Evolutionary conservation across 2,113 vertebrate species (phyloP).

Genomic region (Telmatochromis brichardi): DNA sequence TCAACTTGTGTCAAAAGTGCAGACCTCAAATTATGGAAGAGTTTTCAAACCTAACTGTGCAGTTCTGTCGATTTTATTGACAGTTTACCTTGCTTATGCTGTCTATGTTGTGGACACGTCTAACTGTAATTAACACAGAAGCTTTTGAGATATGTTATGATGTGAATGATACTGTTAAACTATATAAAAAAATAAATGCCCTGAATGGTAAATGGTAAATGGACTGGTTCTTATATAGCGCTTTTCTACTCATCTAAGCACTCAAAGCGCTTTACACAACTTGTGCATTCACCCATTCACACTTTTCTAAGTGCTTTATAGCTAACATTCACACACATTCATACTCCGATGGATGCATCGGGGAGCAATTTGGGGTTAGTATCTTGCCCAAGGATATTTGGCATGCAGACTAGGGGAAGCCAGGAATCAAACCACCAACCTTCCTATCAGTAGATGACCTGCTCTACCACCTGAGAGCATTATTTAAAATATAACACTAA

Average conservation of each 20-base stretch:
- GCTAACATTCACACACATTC: not conserved
- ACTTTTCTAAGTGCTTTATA: not conserved
- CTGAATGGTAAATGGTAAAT: not conserved
- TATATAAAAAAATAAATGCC: not conserved
- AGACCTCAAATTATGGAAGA: not conserved
- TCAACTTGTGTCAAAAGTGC: not conserved
- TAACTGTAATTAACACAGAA: not conserved
- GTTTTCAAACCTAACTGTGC: not conserved
- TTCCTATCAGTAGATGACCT: not conserved
- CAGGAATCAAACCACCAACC: not conserved
- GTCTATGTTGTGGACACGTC: not conserved
- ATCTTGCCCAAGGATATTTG: not conserved
- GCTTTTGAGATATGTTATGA: not conserved
- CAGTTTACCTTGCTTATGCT: not conserved
- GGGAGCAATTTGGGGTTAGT: not conserved
- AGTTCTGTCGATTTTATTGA: not conserved
- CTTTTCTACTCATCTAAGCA: not conserved
- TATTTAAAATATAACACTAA: no score
- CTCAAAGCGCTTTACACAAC: not conserved
- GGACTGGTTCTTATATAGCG: not conserved
- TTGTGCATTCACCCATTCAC: not conserved
- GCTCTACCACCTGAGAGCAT: not conserved
- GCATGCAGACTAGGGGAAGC: not conserved
- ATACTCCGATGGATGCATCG: not conserved
- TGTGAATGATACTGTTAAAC: not conserved